These are phyloP conservation scores for Hymenopus coronatus DNA, from an alignment of 2,888 invertebrate species.

Conservation along the genomic window DNA sequence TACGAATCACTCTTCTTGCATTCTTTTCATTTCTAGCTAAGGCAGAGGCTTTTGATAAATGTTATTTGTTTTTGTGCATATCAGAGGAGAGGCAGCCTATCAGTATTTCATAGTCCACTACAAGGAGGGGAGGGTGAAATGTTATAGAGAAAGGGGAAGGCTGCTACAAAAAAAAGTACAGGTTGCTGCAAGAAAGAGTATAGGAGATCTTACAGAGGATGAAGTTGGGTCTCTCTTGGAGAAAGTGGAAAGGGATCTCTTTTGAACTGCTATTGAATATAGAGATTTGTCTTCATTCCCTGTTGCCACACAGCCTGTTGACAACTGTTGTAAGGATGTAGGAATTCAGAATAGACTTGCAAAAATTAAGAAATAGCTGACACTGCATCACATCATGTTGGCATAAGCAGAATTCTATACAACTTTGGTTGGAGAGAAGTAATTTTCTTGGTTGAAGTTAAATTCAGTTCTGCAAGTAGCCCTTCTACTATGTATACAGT, in stretches of 20 bases:
- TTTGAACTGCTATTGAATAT: not conserved
- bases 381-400: not conserved
- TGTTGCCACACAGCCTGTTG: not conserved
- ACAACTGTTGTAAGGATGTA: not conserved
- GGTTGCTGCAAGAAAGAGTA: not conserved
- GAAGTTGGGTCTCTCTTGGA: not conserved
- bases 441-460: not conserved
- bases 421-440: not conserved
- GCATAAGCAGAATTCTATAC: not conserved
- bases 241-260: not conserved
- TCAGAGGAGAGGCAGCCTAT: not conserved
- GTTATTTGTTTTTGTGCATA: too few species aligned
- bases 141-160: too few species aligned
- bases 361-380: too few species aligned
- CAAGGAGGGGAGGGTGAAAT: too few species aligned
- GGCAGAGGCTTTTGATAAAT: too few species aligned
- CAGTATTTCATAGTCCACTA: too few species aligned
- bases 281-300: not conserved
- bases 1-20: too few species aligned
- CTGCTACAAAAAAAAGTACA: not conserved
- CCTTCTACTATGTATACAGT: too few species aligned
- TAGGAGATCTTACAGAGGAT: not conserved
- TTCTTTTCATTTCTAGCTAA: too few species aligned
- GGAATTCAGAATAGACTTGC: not conserved
- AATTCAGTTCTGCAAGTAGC: not conserved